Base-by-base conservation (phyloP, 53 echinoderm and acorn worm species). In the Luidia sarsii region DNA sequence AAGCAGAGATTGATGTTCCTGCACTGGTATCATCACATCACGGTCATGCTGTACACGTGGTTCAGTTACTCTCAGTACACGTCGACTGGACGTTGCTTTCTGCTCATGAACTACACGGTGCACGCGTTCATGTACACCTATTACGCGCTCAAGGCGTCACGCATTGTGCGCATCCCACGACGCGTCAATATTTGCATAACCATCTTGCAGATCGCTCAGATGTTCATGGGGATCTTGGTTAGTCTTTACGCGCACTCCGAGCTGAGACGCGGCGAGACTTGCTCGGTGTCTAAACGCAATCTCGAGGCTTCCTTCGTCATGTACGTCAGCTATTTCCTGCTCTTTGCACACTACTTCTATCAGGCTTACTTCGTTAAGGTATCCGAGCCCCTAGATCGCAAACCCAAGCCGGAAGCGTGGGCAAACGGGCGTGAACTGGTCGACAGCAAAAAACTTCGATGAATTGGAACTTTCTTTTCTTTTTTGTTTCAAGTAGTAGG, bases 1-100 rank as follows among this genome's bases (percentile, higher is more conserved):
- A 89, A 89, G 48, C 74, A 82, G 50, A 83, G 79, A 29, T 50
- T 89, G 57, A 83, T 89, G 4, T 83, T 89, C 21, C 82, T 89
- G 2, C 89, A 89, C 27, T 89, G 89, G 89, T 89, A 89, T 19
- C 89, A 89, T 41, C 89, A 89, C 28, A 68, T 83, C 21, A 86
- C 80, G 20, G 87, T 86, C 24, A 43, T 80, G 0, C 34, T 86
- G 15, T 86, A 80, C 50, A 38, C 59, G 13, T 68, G 67, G 68
- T 68, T 48, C 16, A 69, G 60, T 28, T 69, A 86, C 25, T 70
- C 55, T 1, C 48, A 80, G 15, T 69, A 60, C 34, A 80, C 68
- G 3, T 55, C 80, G 9, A 41, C 70, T 1, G 79, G 68, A 29
- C 28, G 68, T 10, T 86, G 80, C 9, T 86, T 86, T 37, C 25